phyloP scores from a whole-genome alignment of 2,797 vertebrate species.

The Notolepis coatsorum region DNA sequence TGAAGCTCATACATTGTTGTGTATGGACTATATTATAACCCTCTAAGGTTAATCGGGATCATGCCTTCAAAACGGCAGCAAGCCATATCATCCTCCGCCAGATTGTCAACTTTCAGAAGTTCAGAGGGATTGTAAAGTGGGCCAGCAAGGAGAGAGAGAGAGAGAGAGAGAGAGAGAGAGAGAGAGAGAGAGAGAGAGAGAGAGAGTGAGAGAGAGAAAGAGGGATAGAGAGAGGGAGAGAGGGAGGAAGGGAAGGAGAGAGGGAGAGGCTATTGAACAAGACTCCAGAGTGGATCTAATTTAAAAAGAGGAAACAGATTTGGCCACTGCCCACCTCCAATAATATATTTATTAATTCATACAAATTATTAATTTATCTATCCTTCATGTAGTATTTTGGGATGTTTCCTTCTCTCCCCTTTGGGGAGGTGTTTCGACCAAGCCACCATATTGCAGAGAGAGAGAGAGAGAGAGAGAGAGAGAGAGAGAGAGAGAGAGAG shows the following conservation, averaged over 20 bases:
- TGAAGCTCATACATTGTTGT: constrained; percentile 29
- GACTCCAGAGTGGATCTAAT: constrained; percentile 58
- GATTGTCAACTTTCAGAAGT: constrained; percentile 72
- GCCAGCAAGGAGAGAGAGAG: constrained; percentile 49
- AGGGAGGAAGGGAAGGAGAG: constrained; percentile 6
- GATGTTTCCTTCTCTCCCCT: too few relatives aligned
- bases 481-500: background rate
- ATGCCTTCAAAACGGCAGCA: constrained; percentile 66
- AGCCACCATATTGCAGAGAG: background rate
- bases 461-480: background rate
- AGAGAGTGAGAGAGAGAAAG: background rate
- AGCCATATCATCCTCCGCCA: constrained; percentile 68
- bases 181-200: constrained; percentile 18
- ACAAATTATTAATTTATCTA: background rate
- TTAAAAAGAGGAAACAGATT: constrained; percentile 38
- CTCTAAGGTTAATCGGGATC: constrained; percentile 72
- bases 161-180: background rate
- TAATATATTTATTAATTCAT: constrained; percentile 66
- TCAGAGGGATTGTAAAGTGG: constrained; percentile 74
- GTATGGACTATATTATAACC: constrained; percentile 47
- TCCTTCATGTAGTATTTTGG: too few relatives aligned
- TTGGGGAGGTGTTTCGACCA: background rate
- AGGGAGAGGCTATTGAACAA: constrained; percentile 65
- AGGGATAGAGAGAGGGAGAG: constrained; percentile 15
- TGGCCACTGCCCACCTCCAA: constrained; percentile 34